Percentiles rank a stretch among this genome's conserved stretches.
Evolutionary conservation across 2,888 invertebrate genomes (phyloP).

Genomic region (Tipula vernalis): DNA sequence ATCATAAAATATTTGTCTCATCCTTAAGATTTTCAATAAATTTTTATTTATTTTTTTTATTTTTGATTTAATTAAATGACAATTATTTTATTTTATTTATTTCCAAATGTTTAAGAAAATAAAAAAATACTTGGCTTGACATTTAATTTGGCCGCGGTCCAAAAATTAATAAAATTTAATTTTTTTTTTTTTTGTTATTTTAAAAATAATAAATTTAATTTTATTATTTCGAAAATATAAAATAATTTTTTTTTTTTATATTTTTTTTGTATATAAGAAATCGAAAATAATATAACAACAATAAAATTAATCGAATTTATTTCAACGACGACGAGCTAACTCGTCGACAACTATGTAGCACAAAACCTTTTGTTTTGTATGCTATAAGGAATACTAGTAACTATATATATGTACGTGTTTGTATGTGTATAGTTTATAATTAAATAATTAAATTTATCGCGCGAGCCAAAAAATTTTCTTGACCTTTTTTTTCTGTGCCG

Average conservation of each 20-base stretch:
- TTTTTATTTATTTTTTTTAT: not conserved
- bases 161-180: not conserved
- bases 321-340: not conserved
- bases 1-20: not conserved
- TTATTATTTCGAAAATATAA: not conserved
- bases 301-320: conserved; percentile 4
- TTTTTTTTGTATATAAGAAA: not conserved
- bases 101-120: not conserved
- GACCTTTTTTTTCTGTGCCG: not conserved
- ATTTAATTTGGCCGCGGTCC: conserved; percentile 8
- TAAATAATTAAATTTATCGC: not conserved
- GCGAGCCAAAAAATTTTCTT: not conserved
- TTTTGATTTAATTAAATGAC: conserved; percentile 9
- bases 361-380: not conserved
- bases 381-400: not conserved
- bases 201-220: conserved; percentile 4
- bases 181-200: not conserved
- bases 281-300: not conserved
- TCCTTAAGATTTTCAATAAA: not conserved
- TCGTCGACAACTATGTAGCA: not conserved
- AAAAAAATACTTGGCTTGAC: not conserved
- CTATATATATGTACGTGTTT: too few species aligned
- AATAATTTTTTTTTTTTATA: not conserved
- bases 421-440: not conserved
- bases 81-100: conserved; percentile 9